Percentiles rank a stretch among this genome's conserved stretches.
Conservation (phyloP, 2,888 invertebrate species). For the Escarpia spicata region DNA sequence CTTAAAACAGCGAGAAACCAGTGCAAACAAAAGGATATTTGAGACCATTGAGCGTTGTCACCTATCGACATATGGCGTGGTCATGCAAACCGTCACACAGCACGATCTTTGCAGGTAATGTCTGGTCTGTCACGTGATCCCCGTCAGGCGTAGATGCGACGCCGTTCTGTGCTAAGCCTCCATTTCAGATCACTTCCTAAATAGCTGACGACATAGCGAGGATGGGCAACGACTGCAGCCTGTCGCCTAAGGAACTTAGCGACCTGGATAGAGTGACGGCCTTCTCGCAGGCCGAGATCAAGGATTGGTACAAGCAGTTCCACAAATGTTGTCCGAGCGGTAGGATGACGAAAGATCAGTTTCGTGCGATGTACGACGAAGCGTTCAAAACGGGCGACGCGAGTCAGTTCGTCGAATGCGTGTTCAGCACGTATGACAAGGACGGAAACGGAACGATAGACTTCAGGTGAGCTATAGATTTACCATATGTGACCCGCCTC, state of each 20-base stretch:
- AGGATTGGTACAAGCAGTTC: slow-evolving; percentile 39
- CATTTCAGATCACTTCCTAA: background rate
- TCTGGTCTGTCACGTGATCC: background rate
- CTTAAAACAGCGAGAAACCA: no score
- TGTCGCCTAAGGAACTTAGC: slow-evolving; percentile 31
- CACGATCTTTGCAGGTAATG: background rate
- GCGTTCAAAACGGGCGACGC: slow-evolving; percentile 40
- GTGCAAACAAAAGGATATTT: no score
- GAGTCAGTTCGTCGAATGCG: slow-evolving; percentile 36
- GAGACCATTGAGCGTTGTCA: background rate
- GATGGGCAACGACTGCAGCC: slow-evolving; percentile 39
- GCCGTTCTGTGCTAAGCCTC: background rate
- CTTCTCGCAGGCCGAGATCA: slow-evolving; percentile 38
- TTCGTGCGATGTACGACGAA: slow-evolving; percentile 36
- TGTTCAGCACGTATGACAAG: slow-evolving; percentile 37
- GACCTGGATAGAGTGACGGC: slow-evolving; percentile 36
- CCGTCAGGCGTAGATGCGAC: background rate
- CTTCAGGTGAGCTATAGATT: slow-evolving; percentile 30
- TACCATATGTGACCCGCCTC: no score
- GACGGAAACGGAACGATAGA: slow-evolving; percentile 41
- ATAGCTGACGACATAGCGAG: background rate
- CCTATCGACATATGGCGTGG: background rate
- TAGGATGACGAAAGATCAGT: slow-evolving; percentile 35
- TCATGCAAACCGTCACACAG: background rate
- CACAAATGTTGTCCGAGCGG: slow-evolving; percentile 32